A percentile compares a stretch with the other conserved stretches of the same genome.
Evolutionary conservation across 1,140 invertebrate species (phyloP).

Genomic region (Dreissena rostriformis): DNA sequence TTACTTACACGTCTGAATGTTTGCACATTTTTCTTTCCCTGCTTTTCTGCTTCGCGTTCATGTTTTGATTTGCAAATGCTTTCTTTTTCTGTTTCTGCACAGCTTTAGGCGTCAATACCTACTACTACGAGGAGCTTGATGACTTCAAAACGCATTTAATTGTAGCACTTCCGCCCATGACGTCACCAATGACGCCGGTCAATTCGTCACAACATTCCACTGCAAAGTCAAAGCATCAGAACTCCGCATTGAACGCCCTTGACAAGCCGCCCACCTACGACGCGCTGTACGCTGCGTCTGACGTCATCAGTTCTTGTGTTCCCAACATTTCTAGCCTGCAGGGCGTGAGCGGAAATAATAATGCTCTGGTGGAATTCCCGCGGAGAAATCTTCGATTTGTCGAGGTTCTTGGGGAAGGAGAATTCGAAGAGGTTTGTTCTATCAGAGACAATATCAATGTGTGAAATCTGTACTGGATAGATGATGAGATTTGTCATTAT

Average conservation of each 20-base stretch:
- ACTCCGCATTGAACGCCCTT: conserved; percentile 33
- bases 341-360: conserved; percentile 82
- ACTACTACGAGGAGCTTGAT: conserved; percentile 57
- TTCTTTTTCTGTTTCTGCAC: conserved; percentile 58
- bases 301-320: conserved; percentile 81
- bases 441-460: neutral
- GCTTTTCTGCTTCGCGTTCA: neutral
- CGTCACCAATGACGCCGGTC: conserved; percentile 55
- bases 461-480: too few relatives aligned
- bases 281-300: conserved; percentile 88
- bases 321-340: conserved; percentile 79
- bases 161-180: conserved; percentile 55
- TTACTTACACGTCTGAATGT: too few relatives aligned
- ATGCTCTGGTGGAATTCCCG: conserved; percentile 87
- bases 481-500: too few relatives aligned
- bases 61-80: conserved; percentile 42
- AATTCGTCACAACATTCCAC: conserved; percentile 54
- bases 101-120: conserved; percentile 51
- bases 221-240: conserved; percentile 38
- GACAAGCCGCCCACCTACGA: conserved; percentile 84
- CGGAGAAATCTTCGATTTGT: conserved; percentile 88
- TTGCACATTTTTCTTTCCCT: too few relatives aligned
- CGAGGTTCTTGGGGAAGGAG: conserved; percentile 89
- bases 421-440: conserved; percentile 89
- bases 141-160: conserved; percentile 58